phyloP scores from a whole-genome alignment of 2,797 vertebrate species.

The Sebastes paucispinis region DNA sequence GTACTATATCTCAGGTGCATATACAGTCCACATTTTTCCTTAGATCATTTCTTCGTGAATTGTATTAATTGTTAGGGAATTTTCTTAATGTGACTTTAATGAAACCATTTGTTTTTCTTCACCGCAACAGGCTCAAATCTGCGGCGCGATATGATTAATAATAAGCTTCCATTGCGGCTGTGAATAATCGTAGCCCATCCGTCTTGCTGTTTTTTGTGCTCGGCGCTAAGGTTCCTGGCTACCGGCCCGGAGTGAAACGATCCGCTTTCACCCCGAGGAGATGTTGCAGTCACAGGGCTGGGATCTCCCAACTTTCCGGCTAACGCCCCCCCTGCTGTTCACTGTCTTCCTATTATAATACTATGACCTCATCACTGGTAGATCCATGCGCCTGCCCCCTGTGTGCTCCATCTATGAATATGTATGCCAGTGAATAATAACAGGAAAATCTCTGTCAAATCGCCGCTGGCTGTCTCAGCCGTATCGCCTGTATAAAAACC shows the following conservation, averaged over 20 bases:
- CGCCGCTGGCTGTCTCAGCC: conserved; percentile 42
- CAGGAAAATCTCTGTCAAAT: conserved; percentile 51
- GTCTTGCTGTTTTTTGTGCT: conserved; percentile 24
- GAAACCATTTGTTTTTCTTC: not conserved
- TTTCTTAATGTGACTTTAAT: not conserved
- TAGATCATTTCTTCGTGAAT: not conserved
- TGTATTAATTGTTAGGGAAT: conserved; percentile 3
- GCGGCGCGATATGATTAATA: conserved; percentile 43
- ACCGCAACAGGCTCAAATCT: not conserved
- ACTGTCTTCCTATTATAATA: conserved; percentile 52
- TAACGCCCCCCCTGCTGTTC: conserved; percentile 35
- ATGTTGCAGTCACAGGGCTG: conserved; percentile 35
- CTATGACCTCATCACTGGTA: conserved; percentile 61
- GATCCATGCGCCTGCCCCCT: conserved; percentile 38
- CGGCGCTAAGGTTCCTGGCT: conserved; percentile 38
- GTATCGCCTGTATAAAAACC: conserved; percentile 14
- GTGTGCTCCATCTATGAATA: conserved; percentile 69
- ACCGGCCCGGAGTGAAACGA: conserved; percentile 43
- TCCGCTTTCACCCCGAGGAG: conserved; percentile 19
- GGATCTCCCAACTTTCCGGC: conserved; percentile 22
- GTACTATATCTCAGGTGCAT: not conserved
- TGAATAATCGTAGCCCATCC: conserved; percentile 28
- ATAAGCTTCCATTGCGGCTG: conserved; percentile 2
- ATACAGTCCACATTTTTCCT: not conserved
- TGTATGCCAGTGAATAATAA: conserved; percentile 71